Base-by-base conservation (phyloP, 2,797 vertebrate genomes). In the Tapera naevia region DNA sequence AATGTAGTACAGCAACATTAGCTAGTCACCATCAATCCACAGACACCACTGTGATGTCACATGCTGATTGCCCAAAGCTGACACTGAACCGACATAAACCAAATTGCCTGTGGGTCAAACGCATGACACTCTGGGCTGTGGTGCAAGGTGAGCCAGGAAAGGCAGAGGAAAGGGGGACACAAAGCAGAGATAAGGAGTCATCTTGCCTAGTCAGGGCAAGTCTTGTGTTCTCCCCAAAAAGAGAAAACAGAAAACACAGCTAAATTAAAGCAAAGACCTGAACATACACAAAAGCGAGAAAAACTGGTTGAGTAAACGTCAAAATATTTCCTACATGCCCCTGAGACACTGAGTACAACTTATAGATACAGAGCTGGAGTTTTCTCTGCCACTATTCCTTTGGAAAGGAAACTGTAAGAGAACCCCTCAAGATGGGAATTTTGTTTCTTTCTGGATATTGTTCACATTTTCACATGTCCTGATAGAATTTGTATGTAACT, bases 41-140 rank as follows among this genome's bases (percentile, higher is more conserved):
- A 28, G 48, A 70, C 46, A 19, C 75, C 2, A 0, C 39, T 0
- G 0, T 30, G n/a, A 43, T 4, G 54, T 60, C 70, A 41, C 62
- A 3, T 5, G 13, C 33, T 16, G 70, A 70, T 37, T 64, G 73
- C 70, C 50, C 70, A 67, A 46, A 78, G n/a, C 60, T 53, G 53
- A 46, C 75, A 10, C 10, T 0, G 24, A 46, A 7, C 46, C 58
- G 58, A 82, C 66, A 73, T 2, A 72, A 85, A 91, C 50, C 73
- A 81, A 90, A 66, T 6, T 24, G 66, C 30, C 27, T 2, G 0
- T 0, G 7, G 35, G 24, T 35, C 3, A 4, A 32, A 45, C 2
- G 2, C 2, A 1, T 2, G 2, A 13, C 80, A 24, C 30, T 8
- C 58, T 24, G 11, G 1, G 2, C 48, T 24, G 27, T 14, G 53